Conservation (phyloP, 2,797 vertebrate species). For the Brachyrhaphis roseni region DNA sequence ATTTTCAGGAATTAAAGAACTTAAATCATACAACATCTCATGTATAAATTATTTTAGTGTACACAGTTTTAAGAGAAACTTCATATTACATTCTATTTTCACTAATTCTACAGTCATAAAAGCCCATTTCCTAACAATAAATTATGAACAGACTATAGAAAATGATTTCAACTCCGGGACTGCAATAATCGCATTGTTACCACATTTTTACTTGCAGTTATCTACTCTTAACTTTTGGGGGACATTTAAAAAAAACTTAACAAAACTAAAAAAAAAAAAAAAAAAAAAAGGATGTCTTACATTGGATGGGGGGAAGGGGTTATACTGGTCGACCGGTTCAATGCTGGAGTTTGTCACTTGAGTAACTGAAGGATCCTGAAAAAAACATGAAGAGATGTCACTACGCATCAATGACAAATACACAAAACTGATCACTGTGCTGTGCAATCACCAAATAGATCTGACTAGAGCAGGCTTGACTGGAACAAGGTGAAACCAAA, state of each 20-base stretch:
- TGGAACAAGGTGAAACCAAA: not conserved
- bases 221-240: not conserved
- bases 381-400: constrained; percentile 28
- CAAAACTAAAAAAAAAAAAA: not conserved
- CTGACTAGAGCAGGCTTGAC: not conserved
- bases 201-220: not conserved
- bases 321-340: constrained; percentile 70
- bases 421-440: not conserved
- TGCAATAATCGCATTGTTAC: not conserved
- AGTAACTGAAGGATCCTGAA: constrained; percentile 81
- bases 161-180: not conserved
- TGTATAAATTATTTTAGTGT: not conserved
- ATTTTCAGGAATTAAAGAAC: not conserved
- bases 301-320: constrained; percentile 69
- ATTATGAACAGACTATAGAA: not conserved
- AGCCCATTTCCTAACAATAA: not conserved
- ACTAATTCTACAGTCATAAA: not conserved
- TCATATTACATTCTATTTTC: not conserved
- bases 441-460: not conserved
- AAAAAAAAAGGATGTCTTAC: not conserved
- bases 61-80: not conserved
- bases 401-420: not conserved
- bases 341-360: constrained; percentile 70
- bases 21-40: not conserved
- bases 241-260: not conserved